Conservation (phyloP, 2,797 vertebrate genomes). For the Gadopsis marmoratus region DNA sequence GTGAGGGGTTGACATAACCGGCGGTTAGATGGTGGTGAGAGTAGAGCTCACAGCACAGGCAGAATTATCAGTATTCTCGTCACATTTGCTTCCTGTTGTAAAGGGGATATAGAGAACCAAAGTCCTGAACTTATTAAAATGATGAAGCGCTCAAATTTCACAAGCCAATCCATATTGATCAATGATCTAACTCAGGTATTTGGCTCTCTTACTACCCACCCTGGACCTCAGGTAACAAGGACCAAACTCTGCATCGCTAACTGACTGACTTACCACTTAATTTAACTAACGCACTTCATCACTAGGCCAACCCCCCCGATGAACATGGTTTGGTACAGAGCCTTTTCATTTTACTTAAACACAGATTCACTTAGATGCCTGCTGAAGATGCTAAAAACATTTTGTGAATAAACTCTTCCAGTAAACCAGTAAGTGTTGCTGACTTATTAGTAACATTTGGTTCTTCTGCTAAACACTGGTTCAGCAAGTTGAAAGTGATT, state of each 20-base stretch:
- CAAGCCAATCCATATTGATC: background rate
- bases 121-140: background rate
- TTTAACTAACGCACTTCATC: background rate
- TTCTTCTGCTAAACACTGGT: background rate
- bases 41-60: background rate
- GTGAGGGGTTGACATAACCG: background rate
- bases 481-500: background rate
- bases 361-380: background rate
- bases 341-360: background rate
- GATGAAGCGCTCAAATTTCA: background rate
- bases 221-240: slow-evolving; percentile 4
- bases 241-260: background rate
- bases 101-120: background rate
- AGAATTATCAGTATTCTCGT: background rate
- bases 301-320: background rate
- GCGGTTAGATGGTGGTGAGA: no score
- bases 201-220: background rate
- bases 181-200: background rate
- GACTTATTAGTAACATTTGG: background rate
- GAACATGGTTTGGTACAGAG: background rate
- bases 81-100: background rate
- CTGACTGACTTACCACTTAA: background rate
- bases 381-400: background rate
- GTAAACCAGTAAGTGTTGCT: background rate
- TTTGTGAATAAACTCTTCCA: background rate